Evolutionary conservation across 2,797 vertebrate genomes (phyloP).

Genomic region (Urophycis tenuis): DNA sequence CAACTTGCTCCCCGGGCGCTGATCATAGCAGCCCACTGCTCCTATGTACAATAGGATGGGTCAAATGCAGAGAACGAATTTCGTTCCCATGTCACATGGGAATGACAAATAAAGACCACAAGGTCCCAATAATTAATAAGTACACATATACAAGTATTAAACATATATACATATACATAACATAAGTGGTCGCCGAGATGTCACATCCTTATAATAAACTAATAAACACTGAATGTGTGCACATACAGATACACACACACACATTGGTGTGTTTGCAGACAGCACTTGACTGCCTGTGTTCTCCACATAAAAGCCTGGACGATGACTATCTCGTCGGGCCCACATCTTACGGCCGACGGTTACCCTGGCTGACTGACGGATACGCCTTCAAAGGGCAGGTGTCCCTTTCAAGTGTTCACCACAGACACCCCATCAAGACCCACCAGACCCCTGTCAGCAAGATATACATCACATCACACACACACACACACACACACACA

Average conservation of each 20-base stretch:
- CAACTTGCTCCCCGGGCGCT: no score
- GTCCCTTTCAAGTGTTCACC: constrained; percentile 27
- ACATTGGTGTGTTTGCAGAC: neutral
- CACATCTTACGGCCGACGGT: neutral
- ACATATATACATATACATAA: no score
- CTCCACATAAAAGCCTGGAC: neutral
- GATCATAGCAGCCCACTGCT: no score
- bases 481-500: no score
- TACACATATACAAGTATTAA: neutral
- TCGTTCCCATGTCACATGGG: no score
- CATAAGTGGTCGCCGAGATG: neutral
- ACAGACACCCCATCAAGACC: constrained; percentile 31
- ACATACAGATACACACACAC: neutral
- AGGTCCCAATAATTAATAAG: no score
- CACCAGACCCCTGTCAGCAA: constrained; percentile 9
- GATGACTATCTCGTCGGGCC: neutral
- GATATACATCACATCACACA: neutral
- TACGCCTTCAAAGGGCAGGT: constrained; percentile 52
- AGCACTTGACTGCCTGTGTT: no score
- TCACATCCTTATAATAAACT: neutral
- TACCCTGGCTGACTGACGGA: neutral
- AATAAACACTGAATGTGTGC: neutral
- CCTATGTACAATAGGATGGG: no score
- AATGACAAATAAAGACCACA: no score
- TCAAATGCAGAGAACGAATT: no score